phyloP scores from a whole-genome alignment of 2,888 invertebrate species.

The Drosophila mercatorum region DNA sequence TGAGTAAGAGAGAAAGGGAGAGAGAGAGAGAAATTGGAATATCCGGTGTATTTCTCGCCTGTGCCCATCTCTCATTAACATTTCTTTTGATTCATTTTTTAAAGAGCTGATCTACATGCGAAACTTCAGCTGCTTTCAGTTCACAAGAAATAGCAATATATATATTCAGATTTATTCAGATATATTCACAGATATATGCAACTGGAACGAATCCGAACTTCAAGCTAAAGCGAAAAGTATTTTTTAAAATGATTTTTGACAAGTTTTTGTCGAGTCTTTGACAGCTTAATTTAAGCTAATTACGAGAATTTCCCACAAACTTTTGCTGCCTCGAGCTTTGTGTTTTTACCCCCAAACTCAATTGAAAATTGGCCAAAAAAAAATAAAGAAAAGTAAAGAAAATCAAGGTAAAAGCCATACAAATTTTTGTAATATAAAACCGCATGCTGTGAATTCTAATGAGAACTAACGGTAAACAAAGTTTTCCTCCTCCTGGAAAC shows the following conservation, averaged over 20 bases:
- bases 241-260: background rate
- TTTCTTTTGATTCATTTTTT: slow-evolving; percentile 23
- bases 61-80: slow-evolving; percentile 16
- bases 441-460: slow-evolving; percentile 55
- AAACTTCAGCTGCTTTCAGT: background rate
- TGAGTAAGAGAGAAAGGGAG: background rate
- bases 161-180: no score
- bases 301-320: background rate
- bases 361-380: slow-evolving; percentile 42
- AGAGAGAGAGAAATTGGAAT: slow-evolving; percentile 8
- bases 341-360: slow-evolving; percentile 8
- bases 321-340: background rate
- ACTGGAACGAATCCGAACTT: slow-evolving; percentile 1
- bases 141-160: no score
- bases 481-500: slow-evolving; percentile 22
- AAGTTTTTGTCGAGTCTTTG: background rate
- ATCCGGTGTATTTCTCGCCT: slow-evolving; percentile 33
- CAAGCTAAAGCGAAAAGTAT: background rate
- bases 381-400: slow-evolving; percentile 1
- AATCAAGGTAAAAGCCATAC: background rate
- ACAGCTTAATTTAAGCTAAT: slow-evolving; percentile 9
- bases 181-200: background rate
- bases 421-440: slow-evolving; percentile 11
- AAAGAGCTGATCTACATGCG: slow-evolving; percentile 16
- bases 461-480: slow-evolving; percentile 36